These are phyloP conservation scores for Eulimnadia texana DNA, from an alignment of 1,140 invertebrate genomes.

Conservation along the genomic window DNA sequence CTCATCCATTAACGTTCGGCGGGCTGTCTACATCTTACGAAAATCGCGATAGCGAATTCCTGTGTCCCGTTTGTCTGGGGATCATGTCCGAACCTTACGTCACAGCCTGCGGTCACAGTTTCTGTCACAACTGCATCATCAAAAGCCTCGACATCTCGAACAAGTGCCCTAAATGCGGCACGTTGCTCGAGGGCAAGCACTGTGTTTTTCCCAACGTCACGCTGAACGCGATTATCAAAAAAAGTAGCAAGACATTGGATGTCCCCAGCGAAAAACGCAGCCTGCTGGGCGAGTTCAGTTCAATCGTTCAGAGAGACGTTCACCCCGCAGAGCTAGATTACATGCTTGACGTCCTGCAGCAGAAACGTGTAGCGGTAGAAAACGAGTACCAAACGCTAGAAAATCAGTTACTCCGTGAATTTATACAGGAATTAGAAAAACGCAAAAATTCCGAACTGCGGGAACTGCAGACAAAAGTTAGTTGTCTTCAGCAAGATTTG, in stretches of 20 bases:
- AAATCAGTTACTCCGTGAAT: slow-evolving; percentile 65
- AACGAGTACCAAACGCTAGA: slow-evolving; percentile 61
- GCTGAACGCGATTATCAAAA: slow-evolving; percentile 20
- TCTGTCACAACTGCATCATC: slow-evolving; percentile 71
- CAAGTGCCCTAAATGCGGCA: slow-evolving; percentile 76
- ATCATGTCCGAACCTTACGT: slow-evolving; percentile 81
- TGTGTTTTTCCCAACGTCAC: slow-evolving; percentile 59
- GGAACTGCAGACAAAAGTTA: slow-evolving; percentile 52
- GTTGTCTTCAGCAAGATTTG: slow-evolving; percentile 61
- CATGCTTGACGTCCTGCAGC: slow-evolving; percentile 61
- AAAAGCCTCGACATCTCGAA: slow-evolving; percentile 59
- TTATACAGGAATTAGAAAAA: slow-evolving; percentile 57
- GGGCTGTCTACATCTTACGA: slow-evolving; percentile 26
- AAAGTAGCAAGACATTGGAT: slow-evolving; percentile 6
- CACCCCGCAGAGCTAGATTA: slow-evolving; percentile 63
- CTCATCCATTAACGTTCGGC: background rate
- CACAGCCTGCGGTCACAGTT: slow-evolving; percentile 86
- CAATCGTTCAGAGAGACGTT: slow-evolving; percentile 35
- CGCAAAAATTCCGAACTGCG: slow-evolving; percentile 57
- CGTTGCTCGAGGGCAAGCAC: slow-evolving; percentile 45
- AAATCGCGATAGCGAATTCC: slow-evolving; percentile 54
- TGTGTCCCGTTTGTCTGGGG: slow-evolving; percentile 82
- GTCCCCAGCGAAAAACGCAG: slow-evolving; percentile 13
- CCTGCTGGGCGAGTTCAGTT: slow-evolving; percentile 43
- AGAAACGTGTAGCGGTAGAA: slow-evolving; percentile 63